These are phyloP conservation scores for Danio rerio DNA, from an alignment of 2,113 vertebrate genomes.

Conservation along the genomic window DNA sequence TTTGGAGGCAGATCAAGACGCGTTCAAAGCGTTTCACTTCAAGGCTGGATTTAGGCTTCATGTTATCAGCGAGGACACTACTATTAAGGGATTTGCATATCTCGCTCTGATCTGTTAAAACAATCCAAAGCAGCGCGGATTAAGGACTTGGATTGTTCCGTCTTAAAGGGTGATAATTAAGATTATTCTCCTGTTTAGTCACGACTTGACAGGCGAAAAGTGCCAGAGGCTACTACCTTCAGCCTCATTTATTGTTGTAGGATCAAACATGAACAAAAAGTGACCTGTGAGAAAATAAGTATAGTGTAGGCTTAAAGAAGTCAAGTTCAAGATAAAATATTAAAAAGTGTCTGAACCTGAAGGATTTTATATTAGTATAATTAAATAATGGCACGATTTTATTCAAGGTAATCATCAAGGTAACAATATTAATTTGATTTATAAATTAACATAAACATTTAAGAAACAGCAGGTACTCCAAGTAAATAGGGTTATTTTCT, in stretches of 20 bases:
- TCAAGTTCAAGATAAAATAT: not conserved
- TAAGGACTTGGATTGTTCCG: slow-evolving; percentile 55
- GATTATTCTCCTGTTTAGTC: slow-evolving; percentile 55
- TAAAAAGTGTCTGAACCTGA: not conserved
- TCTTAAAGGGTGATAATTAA: slow-evolving; percentile 63
- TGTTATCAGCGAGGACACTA: slow-evolving; percentile 51
- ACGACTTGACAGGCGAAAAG: slow-evolving; percentile 38
- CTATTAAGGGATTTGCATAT: slow-evolving; percentile 67
- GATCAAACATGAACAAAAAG: slow-evolving; percentile 1
- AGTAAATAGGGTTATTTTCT: not conserved
- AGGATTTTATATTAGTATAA: not conserved
- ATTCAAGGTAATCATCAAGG: too few species aligned
- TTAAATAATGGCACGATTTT: not conserved
- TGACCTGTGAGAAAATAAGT: slow-evolving; percentile 1
- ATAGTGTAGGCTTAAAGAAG: not conserved
- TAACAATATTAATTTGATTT: too few species aligned
- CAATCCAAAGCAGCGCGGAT: slow-evolving; percentile 46
- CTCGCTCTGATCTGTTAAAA: slow-evolving; percentile 49
- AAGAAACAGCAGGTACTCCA: too few species aligned
- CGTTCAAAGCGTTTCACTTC: slow-evolving; percentile 12
- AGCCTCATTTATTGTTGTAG: not conserved
- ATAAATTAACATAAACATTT: too few species aligned
- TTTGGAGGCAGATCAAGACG: slow-evolving; percentile 11
- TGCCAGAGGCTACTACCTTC: slow-evolving; percentile 21
- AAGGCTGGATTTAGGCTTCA: slow-evolving; percentile 38